phyloP scores from a whole-genome alignment of 1,140 invertebrate species.

The Heterodera carotae region DNA sequence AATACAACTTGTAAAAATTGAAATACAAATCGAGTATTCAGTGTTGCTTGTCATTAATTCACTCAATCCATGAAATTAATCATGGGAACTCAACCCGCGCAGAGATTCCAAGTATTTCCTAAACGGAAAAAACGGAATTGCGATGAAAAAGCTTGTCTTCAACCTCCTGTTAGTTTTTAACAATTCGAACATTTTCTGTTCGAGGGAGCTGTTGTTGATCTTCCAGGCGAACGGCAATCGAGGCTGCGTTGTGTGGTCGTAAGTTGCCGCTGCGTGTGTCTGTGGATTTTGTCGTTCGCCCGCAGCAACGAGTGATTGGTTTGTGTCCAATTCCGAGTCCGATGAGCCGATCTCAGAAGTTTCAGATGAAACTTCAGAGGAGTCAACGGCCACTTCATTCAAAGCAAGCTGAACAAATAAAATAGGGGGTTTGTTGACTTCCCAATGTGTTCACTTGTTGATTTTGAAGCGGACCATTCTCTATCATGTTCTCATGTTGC shows the following conservation, averaged over 20 bases:
- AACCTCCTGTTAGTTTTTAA: constrained; percentile 31
- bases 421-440: too few relatives aligned
- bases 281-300: neutral
- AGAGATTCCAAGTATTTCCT: constrained; percentile 42
- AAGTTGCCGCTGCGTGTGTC: neutral
- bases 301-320: neutral
- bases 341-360: neutral
- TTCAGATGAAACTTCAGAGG: neutral
- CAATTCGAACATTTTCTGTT: constrained; percentile 36
- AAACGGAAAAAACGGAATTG: too few relatives aligned
- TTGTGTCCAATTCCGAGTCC: neutral
- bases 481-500: neutral
- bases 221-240: neutral
- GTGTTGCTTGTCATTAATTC: neutral
- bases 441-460: neutral
- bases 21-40: neutral
- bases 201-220: constrained; percentile 22
- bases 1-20: too few relatives aligned
- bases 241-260: neutral
- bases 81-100: constrained; percentile 43
- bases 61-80: constrained; percentile 28
- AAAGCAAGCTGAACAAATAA: neutral
- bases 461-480: constrained; percentile 18
- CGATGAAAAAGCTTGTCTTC: too few relatives aligned
- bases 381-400: neutral